Base-by-base conservation (phyloP, 2,888 invertebrate genomes). In the Nysson spinosus region DNA sequence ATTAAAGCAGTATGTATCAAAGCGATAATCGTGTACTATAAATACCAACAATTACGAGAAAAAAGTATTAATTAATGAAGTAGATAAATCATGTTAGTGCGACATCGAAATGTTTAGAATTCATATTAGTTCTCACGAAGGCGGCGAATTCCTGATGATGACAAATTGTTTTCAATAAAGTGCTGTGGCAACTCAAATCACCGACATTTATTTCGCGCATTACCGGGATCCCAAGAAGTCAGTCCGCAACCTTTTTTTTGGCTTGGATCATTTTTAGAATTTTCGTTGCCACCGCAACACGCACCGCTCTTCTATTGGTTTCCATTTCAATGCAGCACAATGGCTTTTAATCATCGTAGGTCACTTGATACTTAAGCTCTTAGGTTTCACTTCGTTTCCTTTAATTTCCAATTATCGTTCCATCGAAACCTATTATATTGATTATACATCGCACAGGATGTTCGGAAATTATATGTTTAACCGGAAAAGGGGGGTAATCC, bases 111-210 rank as follows among this genome's bases (percentile, higher is more conserved):
- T 52, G 37, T 55, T 57, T 50, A 32, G 35, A 35, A 51, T 26
- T 35, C 39, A 12, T 56, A 61, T 66, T n/a, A n/a, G n/a, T n/a
- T n/a, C n/a, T n/a, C n/a, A n/a, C n/a, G n/a, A n/a, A n/a, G n/a
- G n/a, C n/a, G n/a, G n/a, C 28, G 3, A 47, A 24, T 34, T 34
- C 39, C 39, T 47, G 52, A 54, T 30, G 24, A 50, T 37, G 37
- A 63, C 52, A 43, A 51, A 62, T 64, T 60, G 47, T 66, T 66
- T 75, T 71, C 54, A 73, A 73, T 67, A 61, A 77, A 77, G 64
- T 64, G 61, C 56, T 70, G 67, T 73, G 69, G 73, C 73, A 75
- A 77, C 68, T 55, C 54, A 61, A 49, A 64, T 62, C 64, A 51
- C 26, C 61, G 54, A 52, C 50, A 37, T 75, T 75, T 75, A 75